Base-by-base conservation (phyloP, 2,888 invertebrate species). In the Ormyrus pomaceus region DNA sequence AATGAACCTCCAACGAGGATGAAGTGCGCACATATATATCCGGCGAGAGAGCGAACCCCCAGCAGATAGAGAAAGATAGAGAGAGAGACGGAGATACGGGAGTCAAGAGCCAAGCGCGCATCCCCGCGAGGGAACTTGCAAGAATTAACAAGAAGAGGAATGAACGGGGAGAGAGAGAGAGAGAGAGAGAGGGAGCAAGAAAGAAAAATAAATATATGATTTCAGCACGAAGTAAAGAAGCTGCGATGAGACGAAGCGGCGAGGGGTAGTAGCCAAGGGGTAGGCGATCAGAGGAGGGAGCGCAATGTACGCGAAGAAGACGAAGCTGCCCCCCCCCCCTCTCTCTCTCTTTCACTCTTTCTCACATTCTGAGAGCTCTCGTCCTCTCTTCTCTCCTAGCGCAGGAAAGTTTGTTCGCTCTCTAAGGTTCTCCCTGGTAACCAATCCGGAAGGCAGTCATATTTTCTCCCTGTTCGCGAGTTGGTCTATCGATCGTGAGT, bases 371-470 rank as follows among this genome's bases (percentile, higher is more conserved):
- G 65, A 51, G 65, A 69, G 51, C 58, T 48, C 70, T 83, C 83
- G 78, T 82, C 77, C 80, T 82, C 71, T 61, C 78, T 71, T 82
- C 74, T 80, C 80, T 80, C 81, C 56, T 75, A 75, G 75, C 70
- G 56, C 56, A 75, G 68, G 76, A 73, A 82, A 81, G 79, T 77
- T 81, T 76, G 76, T 69, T 72, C 77, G 58, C 69, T 73, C 73
- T 72, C 68, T 70, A 71, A 71, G 78, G 79, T 69, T 84, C 34
- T 34, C 83, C 82, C 79, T 83, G 83, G 85, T 86, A 86, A 87
- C 86, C 86, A 87, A 86, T 87, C 85, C 85, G 86, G 85, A 84
- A 87, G 84, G 83, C 84, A 87, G 84, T 85, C 84, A 84, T 84
- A 86, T 87, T 87, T 87, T 86, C 85, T 85, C 84, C 84, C 84